A percentile compares a stretch with the other conserved stretches of the same genome.
These are phyloP conservation scores for Acrocyrtus sp. DNA, from an alignment of 2,888 invertebrate species.

Conservation along the genomic window DNA sequence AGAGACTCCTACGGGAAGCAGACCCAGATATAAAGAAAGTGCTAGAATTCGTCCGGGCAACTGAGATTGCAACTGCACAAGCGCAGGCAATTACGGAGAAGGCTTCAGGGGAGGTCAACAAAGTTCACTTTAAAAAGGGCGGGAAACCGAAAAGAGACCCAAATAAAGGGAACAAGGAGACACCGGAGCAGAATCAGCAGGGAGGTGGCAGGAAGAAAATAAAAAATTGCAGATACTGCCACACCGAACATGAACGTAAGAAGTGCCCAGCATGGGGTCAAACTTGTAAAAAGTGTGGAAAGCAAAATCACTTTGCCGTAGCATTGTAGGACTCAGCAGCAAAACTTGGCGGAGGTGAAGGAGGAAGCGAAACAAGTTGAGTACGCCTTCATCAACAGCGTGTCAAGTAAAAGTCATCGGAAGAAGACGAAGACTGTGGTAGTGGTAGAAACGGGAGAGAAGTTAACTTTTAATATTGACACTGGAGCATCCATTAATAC, in stretches of 20 bases:
- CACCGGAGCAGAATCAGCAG: background rate
- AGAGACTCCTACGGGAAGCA: constrained; percentile 7
- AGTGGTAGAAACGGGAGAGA: background rate
- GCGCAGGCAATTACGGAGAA: background rate
- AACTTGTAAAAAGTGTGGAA: constrained; percentile 18
- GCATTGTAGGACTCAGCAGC: too few species aligned
- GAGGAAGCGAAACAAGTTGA: background rate
- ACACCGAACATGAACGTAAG: constrained; percentile 1
- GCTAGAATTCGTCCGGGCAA: constrained; percentile 1
- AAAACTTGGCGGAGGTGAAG: too few species aligned
- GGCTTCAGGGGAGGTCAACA: too few species aligned
- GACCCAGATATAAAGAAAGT: constrained; percentile 19
- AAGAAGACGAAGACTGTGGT: constrained; percentile 20
- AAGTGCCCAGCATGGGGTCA: constrained; percentile 30
- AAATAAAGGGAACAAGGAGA: background rate
- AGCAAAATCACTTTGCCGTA: constrained; percentile 9
- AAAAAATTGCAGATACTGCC: constrained; percentile 9
- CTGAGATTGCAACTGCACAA: constrained; percentile 11
- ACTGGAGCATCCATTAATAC: constrained; percentile 22
- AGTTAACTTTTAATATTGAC: constrained; percentile 12
- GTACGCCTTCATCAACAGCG: background rate
- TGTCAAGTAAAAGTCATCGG: background rate
- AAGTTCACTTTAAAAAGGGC: too few species aligned
- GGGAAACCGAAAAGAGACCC: too few species aligned
- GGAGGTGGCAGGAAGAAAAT: background rate